Evolutionary conservation across 2,888 invertebrate genomes (phyloP).

Genomic region (Tetrapedia diversipes): DNA sequence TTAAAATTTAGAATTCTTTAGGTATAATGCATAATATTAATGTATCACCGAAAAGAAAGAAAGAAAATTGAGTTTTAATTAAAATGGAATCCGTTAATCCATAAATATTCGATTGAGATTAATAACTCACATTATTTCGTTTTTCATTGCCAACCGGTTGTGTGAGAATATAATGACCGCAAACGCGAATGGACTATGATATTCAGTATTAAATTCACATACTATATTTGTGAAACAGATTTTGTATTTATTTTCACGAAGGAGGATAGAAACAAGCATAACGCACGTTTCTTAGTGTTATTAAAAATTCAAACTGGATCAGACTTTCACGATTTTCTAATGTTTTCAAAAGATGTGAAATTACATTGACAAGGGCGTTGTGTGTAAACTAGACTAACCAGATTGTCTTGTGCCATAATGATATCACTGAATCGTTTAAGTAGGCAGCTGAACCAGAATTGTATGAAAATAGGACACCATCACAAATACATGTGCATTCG

Average conservation of each 20-base stretch:
- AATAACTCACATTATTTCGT: background rate
- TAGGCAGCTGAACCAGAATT: background rate
- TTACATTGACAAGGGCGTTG: conserved; percentile 14
- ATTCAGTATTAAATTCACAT: too few relatives aligned
- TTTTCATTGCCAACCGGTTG: background rate
- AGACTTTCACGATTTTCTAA: conserved; percentile 63
- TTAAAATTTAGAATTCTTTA: background rate
- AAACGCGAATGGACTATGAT: conserved; percentile 50
- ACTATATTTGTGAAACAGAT: conserved; percentile 40
- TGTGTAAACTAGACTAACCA: background rate
- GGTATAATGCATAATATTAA: too few relatives aligned
- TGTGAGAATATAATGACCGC: conserved; percentile 51
- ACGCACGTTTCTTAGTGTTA: conserved; percentile 53
- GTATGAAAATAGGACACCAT: too few relatives aligned
- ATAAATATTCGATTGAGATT: background rate
- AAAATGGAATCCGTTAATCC: too few relatives aligned
- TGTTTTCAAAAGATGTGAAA: conserved; percentile 64
- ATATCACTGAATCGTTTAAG: conserved; percentile 7
- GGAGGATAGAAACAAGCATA: conserved; percentile 37
- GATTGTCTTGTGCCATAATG: background rate
- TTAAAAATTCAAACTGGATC: conserved; percentile 53
- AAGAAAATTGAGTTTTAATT: background rate
- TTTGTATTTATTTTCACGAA: conserved; percentile 50
- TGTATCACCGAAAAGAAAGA: background rate
- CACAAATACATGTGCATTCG: too few relatives aligned